Evolutionary conservation across 2,888 invertebrate species (phyloP), one percentile per base, ranked within the genome.

Genomic region (Parnassius orleans): DNA sequence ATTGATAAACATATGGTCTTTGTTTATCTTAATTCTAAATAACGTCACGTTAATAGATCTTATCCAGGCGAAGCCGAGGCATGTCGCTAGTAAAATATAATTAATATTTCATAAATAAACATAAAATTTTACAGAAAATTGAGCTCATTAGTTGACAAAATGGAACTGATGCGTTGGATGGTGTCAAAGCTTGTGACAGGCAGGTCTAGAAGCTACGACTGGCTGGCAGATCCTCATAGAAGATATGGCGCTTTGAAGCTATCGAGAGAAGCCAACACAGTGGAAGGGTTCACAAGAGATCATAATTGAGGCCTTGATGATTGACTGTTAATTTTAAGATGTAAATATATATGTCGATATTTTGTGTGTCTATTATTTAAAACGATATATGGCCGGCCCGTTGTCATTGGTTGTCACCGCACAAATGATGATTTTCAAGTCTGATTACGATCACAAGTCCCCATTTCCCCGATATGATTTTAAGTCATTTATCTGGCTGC

Each of bases 201-300:
- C 0, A 57, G 65, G 0, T 55, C 44, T 2, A 53, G 53, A 11
- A 56, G 53, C 24, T 67, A 67, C 46, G 67, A 67, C 19, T 67
- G 67, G 67, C 56, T 67, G 1, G 9, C 60, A 0, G 67, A 67
- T 19, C 67, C 67, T 2, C 55, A 54, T 2, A n/a, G 52, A 1
- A 53, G 65, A 11, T 46, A 58, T 7, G 44, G 47, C 2, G 60
- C 63, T 2, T 33, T 67, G 46, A 57, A 57, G 11, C 11, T 65
- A 11, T 63, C 67, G 2, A 53, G 65, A 19, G 44, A 44, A 7
- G 33, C n/a, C 5, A 61, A 55, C 44, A 51, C 60, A 1, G n/a
- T 61, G 19, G 60, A 61, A 14, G 43, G 24, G 1, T 44, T 61
- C 12, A 10, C 55, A 9, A 12, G 42, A 10, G 54, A 54, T 5